phyloP scores from a whole-genome alignment of 2,888 invertebrate species.

The Leptinotarsa rubiginosa region DNA sequence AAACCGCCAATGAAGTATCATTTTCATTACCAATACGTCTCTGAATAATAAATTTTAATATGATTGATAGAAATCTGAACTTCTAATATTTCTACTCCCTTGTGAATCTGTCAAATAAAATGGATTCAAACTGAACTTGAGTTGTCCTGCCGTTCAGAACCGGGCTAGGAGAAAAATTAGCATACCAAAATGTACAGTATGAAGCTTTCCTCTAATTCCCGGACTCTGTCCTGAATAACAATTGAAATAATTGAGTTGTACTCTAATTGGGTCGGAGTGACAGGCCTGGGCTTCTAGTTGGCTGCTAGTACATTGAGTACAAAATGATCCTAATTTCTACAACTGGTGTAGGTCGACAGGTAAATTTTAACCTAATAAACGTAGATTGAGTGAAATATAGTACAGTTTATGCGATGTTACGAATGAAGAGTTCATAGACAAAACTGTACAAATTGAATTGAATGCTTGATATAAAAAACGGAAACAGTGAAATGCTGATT shows the following conservation, averaged over 20 bases:
- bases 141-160: neutral
- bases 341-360: conserved; percentile 6
- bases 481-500: no score
- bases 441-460: no score
- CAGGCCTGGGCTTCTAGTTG: neutral
- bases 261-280: conserved; percentile 11
- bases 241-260: conserved; percentile 18
- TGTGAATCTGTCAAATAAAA: no score
- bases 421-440: no score
- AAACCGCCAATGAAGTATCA: no score
- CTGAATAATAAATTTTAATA: no score
- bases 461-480: no score
- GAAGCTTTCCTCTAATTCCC: conserved; percentile 10
- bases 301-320: neutral
- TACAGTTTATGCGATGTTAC: neutral
- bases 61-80: no score
- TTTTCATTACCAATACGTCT: no score
- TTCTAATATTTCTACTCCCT: no score
- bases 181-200: neutral
- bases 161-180: neutral
- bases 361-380: conserved; percentile 8
- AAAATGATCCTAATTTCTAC: neutral
- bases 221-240: conserved; percentile 14
- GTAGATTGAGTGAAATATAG: neutral
- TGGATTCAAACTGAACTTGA: neutral